Percentiles rank a stretch among this genome's conserved stretches.
phyloP scores from a whole-genome alignment of 2,113 vertebrate species.

The Recurvirostra avosetta region DNA sequence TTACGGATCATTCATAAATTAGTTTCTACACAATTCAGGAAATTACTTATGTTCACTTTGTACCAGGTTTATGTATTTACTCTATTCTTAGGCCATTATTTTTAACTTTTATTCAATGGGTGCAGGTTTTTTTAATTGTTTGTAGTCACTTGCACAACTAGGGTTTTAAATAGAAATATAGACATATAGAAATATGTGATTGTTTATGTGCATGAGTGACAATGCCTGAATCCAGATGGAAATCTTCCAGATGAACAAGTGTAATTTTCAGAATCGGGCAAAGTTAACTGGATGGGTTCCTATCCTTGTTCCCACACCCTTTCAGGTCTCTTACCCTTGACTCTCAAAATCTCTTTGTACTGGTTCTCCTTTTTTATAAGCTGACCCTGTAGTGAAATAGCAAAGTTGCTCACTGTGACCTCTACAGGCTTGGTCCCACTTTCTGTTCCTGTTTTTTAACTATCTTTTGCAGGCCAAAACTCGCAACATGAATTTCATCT shows the following conservation, averaged over 20 bases:
- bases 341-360: background rate
- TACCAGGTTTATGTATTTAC: background rate
- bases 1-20: background rate
- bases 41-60: rapidly evolving
- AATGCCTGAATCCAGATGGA: background rate
- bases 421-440: background rate
- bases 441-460: rapidly evolving
- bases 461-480: background rate
- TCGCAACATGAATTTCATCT: background rate
- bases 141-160: background rate
- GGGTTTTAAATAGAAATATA: background rate
- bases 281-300: rapidly evolving
- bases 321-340: background rate
- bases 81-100: background rate
- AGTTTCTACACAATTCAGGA: background rate
- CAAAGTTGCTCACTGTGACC: rapidly evolving
- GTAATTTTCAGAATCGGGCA: background rate
- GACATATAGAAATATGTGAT: background rate
- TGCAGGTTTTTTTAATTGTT: background rate
- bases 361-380: background rate
- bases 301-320: background rate
- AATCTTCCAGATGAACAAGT: background rate
- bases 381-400: background rate
- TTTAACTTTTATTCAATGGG: background rate
- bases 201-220: background rate